Conservation (phyloP, 1,140 invertebrate genomes). For the Scaptomyza graminum region DNA sequence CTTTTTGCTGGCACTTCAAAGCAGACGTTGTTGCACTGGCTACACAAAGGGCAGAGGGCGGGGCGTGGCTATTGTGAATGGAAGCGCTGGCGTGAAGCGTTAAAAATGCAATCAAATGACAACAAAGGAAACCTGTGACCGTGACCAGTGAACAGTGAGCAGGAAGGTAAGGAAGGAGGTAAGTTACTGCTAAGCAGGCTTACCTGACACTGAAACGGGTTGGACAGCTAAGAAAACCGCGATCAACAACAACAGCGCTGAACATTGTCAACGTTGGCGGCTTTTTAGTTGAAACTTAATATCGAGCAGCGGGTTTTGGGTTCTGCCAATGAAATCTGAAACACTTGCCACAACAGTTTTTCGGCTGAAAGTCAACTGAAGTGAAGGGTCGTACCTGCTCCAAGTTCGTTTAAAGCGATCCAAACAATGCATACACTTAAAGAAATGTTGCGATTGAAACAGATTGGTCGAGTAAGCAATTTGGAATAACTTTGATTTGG, state of each 20-base stretch:
- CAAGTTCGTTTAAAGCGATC: conserved; percentile 1
- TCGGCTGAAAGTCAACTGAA: conserved; percentile 23
- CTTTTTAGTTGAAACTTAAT: conserved; percentile 62
- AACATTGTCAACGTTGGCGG: conserved; percentile 5
- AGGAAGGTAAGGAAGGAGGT: conserved; percentile 38
- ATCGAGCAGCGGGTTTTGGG: conserved; percentile 49
- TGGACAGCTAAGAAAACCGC: conserved; percentile 54
- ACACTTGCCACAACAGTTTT: conserved; percentile 29
- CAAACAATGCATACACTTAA: conserved; percentile 10
- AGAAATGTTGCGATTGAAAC: not conserved
- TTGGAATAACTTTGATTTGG: no score
- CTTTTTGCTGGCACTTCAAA: conserved; percentile 12
- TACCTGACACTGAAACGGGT: conserved; percentile 54
- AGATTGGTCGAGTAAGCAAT: no score
- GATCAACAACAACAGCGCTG: conserved; percentile 34
- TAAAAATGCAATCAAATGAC: conserved; percentile 76
- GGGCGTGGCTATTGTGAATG: conserved; percentile 25
- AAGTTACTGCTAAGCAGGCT: not conserved
- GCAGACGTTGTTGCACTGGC: not conserved
- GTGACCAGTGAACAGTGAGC: conserved; percentile 58
- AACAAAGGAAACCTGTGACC: conserved; percentile 61
- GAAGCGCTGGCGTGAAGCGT: conserved; percentile 67
- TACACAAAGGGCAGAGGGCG: not conserved
- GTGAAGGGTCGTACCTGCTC: conserved; percentile 59
- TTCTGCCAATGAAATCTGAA: conserved; percentile 57